phyloP scores from a whole-genome alignment of 2,888 invertebrate genomes.

The Scrobipalpa atriplicella region DNA sequence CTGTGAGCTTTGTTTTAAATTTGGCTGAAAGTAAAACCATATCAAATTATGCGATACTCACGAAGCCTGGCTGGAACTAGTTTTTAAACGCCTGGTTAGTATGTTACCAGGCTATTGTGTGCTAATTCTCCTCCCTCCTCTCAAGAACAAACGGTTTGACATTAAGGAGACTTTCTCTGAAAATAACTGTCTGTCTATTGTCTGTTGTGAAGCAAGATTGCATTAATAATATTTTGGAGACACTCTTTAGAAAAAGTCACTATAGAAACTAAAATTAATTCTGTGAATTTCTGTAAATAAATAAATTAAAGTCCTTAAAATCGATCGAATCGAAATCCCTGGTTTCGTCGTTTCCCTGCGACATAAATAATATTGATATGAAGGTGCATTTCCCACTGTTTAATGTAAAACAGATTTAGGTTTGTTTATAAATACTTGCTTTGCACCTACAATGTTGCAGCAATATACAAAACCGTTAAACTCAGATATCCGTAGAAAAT shows the following conservation, averaged over 20 bases:
- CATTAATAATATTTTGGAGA: background rate
- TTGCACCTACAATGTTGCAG: background rate
- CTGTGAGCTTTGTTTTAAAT: too few species aligned
- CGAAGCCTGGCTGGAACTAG: background rate
- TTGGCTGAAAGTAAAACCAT: background rate
- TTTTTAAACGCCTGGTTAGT: background rate
- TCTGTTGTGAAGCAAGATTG: background rate
- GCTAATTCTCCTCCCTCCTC: background rate
- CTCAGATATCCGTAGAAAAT: background rate
- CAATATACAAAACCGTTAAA: background rate
- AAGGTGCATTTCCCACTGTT: too few species aligned
- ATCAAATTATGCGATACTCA: background rate
- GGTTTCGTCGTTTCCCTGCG: too few species aligned
- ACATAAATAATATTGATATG: too few species aligned
- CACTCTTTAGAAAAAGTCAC: background rate
- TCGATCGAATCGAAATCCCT: too few species aligned
- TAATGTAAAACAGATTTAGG: too few species aligned
- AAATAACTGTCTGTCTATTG: background rate
- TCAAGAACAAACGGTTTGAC: background rate
- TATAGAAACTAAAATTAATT: too few species aligned
- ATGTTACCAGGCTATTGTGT: background rate
- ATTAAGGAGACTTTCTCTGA: background rate
- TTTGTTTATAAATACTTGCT: background rate
- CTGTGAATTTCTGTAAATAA: too few species aligned
- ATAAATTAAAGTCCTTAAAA: too few species aligned